These are phyloP conservation scores for Sminthopsis crassicaudata DNA, from an alignment of 2,113 vertebrate species.

Conservation along the genomic window DNA sequence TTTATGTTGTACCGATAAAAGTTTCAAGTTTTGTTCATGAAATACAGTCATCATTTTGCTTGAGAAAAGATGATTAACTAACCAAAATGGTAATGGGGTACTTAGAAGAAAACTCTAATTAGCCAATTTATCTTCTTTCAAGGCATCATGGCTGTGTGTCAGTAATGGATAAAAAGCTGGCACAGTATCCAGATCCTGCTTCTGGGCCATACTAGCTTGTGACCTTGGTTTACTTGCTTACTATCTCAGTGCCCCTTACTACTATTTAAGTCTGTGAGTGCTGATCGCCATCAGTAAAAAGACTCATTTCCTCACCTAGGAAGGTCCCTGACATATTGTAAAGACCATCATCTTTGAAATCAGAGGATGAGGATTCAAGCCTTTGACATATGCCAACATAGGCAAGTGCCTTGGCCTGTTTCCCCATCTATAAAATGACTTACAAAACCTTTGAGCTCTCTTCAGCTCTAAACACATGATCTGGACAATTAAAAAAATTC, in stretches of 20 bases:
- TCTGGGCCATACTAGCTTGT: neutral
- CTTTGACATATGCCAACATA: neutral
- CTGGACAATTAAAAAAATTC: neutral
- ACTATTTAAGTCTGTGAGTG: neutral
- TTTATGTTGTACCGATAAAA: conserved; percentile 8
- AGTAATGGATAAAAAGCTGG: neutral
- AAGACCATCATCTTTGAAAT: neutral
- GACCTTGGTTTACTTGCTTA: neutral
- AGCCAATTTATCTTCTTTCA: neutral
- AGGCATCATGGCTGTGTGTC: accelerated
- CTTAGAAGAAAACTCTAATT: conserved; percentile 1
- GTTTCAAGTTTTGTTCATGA: neutral
- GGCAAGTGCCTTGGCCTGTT: neutral
- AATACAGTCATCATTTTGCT: neutral
- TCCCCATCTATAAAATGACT: neutral
- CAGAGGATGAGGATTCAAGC: neutral
- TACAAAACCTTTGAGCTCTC: neutral
- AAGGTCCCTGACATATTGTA: neutral
- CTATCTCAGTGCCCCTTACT: neutral
- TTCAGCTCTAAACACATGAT: neutral
- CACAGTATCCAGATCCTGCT: neutral
- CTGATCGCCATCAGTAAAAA: neutral
- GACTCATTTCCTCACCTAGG: neutral
- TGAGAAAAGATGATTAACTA: neutral
- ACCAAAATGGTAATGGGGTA: neutral